Conservation (phyloP, 1,140 invertebrate species). For the Drosophila rhopaloa region DNA sequence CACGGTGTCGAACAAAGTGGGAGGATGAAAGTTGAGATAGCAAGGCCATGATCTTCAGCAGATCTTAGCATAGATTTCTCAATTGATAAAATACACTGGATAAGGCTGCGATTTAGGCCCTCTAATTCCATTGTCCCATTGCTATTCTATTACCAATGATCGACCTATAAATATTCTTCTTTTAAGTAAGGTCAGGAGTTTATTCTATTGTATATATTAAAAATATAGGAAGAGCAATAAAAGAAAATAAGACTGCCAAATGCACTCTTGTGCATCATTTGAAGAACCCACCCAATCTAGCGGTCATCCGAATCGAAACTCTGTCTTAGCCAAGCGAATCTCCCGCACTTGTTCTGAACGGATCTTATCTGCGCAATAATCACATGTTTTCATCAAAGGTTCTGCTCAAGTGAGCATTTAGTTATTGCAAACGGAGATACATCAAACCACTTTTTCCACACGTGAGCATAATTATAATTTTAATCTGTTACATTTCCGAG, state of each 20-base stretch:
- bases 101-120: not conserved
- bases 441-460: conserved; percentile 20
- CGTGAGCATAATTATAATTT: conserved; percentile 35
- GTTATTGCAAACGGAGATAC: conserved; percentile 26
- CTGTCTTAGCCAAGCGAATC: conserved; percentile 4
- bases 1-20: conserved; percentile 7
- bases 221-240: no score
- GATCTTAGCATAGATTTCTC: conserved; percentile 2
- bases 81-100: not conserved
- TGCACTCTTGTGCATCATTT: not conserved
- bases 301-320: conserved; percentile 1
- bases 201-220: no score
- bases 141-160: no score
- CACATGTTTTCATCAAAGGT: conserved; percentile 12
- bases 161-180: no score
- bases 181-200: no score
- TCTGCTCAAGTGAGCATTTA: conserved; percentile 41
- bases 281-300: not conserved
- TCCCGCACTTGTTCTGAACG: conserved; percentile 12
- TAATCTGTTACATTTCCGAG: conserved; percentile 31
- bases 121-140: not conserved
- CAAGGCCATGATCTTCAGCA: conserved; percentile 7
- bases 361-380: conserved; percentile 1
- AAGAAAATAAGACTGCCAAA: not conserved
- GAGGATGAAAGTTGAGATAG: conserved; percentile 45